Percentiles rank a stretch among this genome's conserved stretches.
phyloP scores from a whole-genome alignment of 2,113 vertebrate species.

The Pollimyrus isidori region DNA sequence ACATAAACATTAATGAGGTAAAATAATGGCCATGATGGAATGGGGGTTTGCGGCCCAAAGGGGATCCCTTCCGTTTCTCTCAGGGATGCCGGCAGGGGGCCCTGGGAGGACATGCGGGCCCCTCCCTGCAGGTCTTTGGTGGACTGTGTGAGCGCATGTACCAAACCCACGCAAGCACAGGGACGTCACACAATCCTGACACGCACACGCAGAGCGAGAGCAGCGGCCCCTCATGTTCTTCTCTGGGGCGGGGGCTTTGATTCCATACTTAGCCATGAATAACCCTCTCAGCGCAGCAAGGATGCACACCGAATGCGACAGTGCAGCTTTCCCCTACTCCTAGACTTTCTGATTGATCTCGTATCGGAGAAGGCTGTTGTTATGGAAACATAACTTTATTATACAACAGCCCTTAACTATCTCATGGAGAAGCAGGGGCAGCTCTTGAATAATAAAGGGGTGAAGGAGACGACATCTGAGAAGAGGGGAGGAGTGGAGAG shows the following conservation, averaged over 20 bases:
- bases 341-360: slow-evolving; percentile 29
- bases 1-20: background rate
- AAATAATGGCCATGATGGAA: background rate
- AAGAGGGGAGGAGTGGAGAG: background rate
- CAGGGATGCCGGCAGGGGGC: background rate
- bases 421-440: slow-evolving; percentile 44
- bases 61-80: background rate
- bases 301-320: background rate
- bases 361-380: slow-evolving; percentile 45
- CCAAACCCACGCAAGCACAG: background rate
- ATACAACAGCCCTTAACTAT: slow-evolving; percentile 49
- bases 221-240: background rate
- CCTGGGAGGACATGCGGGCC: background rate
- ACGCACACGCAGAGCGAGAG: background rate
- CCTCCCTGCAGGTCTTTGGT: background rate
- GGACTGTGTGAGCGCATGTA: background rate
- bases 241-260: background rate
- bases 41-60: background rate
- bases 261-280: background rate
- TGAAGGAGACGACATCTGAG: slow-evolving; percentile 26
- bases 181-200: background rate
- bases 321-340: background rate
- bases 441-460: slow-evolving; percentile 32
- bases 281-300: background rate
- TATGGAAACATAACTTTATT: slow-evolving; percentile 59